Evolutionary conservation across 2,797 vertebrate genomes (phyloP).

Genomic region (Channa striata): DNA sequence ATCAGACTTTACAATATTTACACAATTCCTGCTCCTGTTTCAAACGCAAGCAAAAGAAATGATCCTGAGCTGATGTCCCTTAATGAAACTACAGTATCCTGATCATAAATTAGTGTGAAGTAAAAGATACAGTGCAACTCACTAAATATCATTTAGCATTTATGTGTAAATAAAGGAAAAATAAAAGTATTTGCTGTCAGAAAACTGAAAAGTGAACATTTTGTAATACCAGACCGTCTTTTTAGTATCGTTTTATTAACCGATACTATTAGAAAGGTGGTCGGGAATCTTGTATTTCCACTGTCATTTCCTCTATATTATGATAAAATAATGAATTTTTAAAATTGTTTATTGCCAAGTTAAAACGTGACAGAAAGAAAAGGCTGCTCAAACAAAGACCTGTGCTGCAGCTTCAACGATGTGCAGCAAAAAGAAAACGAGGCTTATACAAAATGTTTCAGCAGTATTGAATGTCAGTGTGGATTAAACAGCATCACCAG

Average conservation of each 20-base stretch:
- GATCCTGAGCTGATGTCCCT: neutral
- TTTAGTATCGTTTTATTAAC: no score
- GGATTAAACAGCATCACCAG: conserved; percentile 15
- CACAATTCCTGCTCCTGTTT: neutral
- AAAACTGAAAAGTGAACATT: no score
- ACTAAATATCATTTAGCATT: no score
- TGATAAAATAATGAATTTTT: neutral
- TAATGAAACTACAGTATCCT: neutral
- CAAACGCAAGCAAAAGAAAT: neutral
- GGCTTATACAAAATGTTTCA: conserved; percentile 6
- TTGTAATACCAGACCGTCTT: no score
- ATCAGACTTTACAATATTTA: neutral
- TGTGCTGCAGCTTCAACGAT: conserved; percentile 53
- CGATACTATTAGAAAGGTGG: no score
- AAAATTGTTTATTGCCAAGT: conserved; percentile 46
- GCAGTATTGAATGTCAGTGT: conserved; percentile 19
- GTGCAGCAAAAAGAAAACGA: conserved; percentile 35
- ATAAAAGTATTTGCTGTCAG: no score
- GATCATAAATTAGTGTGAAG: no score
- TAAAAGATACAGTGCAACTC: no score
- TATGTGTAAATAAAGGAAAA: neutral
- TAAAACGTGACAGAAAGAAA: conserved; percentile 49
- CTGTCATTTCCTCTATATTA: neutral
- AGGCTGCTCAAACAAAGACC: conserved; percentile 35
- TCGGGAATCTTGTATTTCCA: neutral